phyloP scores from a whole-genome alignment of 2,797 vertebrate genomes.

The Chiroxiphia lanceolata region DNA sequence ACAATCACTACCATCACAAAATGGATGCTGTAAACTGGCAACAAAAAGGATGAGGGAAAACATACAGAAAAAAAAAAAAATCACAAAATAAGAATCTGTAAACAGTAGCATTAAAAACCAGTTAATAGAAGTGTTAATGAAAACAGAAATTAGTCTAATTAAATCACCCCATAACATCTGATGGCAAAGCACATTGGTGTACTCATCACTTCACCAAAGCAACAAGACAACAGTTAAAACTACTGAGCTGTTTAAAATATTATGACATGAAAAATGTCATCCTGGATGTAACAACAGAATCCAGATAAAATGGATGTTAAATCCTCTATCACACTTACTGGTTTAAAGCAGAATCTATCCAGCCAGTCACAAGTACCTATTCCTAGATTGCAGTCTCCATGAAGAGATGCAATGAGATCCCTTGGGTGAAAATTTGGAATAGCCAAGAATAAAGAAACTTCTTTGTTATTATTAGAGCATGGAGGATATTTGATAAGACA shows the following conservation, averaged over 20 bases:
- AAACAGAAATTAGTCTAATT: not conserved
- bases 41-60: not conserved
- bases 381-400: slow-evolving; percentile 37
- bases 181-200: not conserved
- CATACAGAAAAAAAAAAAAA: not conserved
- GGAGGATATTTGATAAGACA: slow-evolving; percentile 46
- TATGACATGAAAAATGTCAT: not conserved
- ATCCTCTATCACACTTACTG: not conserved
- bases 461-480: slow-evolving; percentile 46
- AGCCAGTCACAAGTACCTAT: not conserved
- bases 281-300: not conserved
- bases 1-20: too few species aligned
- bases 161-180: not conserved
- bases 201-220: not conserved
- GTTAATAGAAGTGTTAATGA: not conserved
- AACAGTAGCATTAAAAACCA: not conserved
- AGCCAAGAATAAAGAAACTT: slow-evolving; percentile 18
- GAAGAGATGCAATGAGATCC: slow-evolving; percentile 1
- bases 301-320: not conserved
- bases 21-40: too few species aligned
- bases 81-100: not conserved
- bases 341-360: not conserved
- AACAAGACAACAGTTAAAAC: not conserved
- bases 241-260: not conserved
- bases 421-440: not conserved